Conservation (phyloP, 1,140 invertebrate genomes). For the Pomacea maculata region DNA sequence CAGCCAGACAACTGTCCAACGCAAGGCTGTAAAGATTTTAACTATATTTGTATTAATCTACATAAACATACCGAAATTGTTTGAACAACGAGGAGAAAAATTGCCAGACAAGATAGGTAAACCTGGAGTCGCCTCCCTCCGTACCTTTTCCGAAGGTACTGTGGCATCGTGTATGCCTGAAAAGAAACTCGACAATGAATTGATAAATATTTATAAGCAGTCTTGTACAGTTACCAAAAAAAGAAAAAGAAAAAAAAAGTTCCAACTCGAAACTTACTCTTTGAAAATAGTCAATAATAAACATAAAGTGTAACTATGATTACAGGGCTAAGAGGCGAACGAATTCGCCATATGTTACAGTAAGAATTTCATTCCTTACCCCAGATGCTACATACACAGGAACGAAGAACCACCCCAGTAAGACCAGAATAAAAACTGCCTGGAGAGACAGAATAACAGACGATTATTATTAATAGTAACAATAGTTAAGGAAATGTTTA, state of each 20-base stretch:
- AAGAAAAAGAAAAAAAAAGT: background rate
- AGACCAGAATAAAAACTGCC: constrained; percentile 45
- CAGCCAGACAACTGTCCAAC: background rate
- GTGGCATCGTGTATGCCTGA: constrained; percentile 71
- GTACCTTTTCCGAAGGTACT: constrained; percentile 71
- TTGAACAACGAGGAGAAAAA: constrained; percentile 28
- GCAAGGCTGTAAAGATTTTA: too few species aligned
- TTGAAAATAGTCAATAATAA: background rate
- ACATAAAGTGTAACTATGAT: background rate
- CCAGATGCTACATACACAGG: constrained; percentile 50
- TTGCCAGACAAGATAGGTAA: constrained; percentile 69
- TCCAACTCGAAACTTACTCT: background rate
- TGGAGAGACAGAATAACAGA: constrained; percentile 18
- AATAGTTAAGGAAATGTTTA: background rate
- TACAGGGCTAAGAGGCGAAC: too few species aligned
- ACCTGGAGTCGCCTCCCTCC: constrained; percentile 70
- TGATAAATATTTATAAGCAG: background rate
- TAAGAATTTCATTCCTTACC: constrained; percentile 26
- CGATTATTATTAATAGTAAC: background rate
- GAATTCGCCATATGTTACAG: too few species aligned
- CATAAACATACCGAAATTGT: constrained; percentile 25
- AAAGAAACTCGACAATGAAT: background rate
- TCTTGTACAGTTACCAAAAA: background rate
- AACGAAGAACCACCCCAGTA: constrained; percentile 49
- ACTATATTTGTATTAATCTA: too few species aligned